Conservation (phyloP, 2,797 vertebrate genomes). For the Eulemur albifrons region DNA sequence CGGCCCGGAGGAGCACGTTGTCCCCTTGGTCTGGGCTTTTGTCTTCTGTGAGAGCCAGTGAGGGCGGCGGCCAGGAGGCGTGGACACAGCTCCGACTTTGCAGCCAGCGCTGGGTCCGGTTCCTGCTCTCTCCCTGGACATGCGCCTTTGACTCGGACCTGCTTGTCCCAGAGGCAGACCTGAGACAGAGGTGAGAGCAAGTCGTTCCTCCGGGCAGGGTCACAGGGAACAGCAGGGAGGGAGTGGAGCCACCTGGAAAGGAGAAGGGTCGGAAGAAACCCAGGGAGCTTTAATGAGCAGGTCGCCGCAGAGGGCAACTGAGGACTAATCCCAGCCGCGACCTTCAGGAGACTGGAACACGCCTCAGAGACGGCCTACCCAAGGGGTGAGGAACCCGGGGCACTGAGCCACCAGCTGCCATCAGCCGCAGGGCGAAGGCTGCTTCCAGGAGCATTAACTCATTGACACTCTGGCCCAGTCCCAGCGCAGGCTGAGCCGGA, state of each 20-base stretch:
- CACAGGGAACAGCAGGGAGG: too few species aligned
- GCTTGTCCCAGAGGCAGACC: not conserved
- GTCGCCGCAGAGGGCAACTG: too few species aligned
- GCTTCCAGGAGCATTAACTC: not conserved
- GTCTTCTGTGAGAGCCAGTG: not conserved
- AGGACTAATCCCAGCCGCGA: not conserved
- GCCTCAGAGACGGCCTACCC: not conserved
- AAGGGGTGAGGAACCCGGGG: not conserved
- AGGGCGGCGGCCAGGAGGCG: not conserved
- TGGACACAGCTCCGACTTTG: rapidly evolving
- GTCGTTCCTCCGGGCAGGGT: not conserved
- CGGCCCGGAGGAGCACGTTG: not conserved
- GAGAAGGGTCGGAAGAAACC: not conserved
- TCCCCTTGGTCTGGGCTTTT: not conserved
- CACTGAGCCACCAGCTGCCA: not conserved
- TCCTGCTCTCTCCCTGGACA: not conserved
- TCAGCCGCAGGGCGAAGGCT: not conserved
- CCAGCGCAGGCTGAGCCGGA: not conserved
- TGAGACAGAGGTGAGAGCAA: not conserved
- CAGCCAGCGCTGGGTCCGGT: not conserved
- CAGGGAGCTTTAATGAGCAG: too few species aligned
- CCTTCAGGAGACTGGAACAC: rapidly evolving
- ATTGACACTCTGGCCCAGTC: too few species aligned
- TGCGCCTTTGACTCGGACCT: not conserved
- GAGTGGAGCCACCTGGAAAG: not conserved